Base-by-base conservation (phyloP, 2,113 vertebrate species). In the Montifringilla adamsi region DNA sequence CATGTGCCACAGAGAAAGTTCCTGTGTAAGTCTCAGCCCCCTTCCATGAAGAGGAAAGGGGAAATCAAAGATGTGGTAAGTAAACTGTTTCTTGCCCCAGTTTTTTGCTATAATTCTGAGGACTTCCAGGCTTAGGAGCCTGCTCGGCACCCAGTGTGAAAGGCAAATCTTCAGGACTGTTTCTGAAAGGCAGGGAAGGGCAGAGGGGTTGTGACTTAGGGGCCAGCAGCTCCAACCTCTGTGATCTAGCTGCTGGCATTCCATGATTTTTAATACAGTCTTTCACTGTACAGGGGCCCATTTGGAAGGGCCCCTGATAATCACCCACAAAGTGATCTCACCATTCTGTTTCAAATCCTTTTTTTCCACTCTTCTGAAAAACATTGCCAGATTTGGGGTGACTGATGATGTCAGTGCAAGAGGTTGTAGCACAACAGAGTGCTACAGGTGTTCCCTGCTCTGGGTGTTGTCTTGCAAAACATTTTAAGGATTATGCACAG, bases 71-170 rank as follows among this genome's bases (percentile, higher is more conserved):
- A 35, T 9, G 11, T 28, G 22, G 10, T 22, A 52, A 47, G 11
- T 49, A 14, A 87, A 60, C 31, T 80, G 16, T 76, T 62, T 39
- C 60, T 77, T 69, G 13, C 24, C 41, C 47, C 53, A 13, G 13
- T 53, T 89, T 87, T 91, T 19, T 80, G 33, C 46, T 58, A 24
- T 47, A 44, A 11, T n/a, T 69, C 64, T 62, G 60, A 3, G 1
- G 35, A 43, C 76, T 53, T 82, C 33, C 43, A 52, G 52, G 23
- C 63, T 68, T 53, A 39, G 44, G 44, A 59, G 22, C 20, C 12
- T 13, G 10, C 13, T 55, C 2, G 0, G 52, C 53, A 6, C 43
- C 43, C 63, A 31, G 19, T 0, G 0, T 21, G 46, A 28, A 79
- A 85, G 30, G 20, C 31, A 28, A 3, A 3, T 60, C 58, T 56